Evolutionary conservation across 2,113 vertebrate genomes (phyloP), one percentile per base, ranked within the genome.

Genomic region (Globicephala melas): DNA sequence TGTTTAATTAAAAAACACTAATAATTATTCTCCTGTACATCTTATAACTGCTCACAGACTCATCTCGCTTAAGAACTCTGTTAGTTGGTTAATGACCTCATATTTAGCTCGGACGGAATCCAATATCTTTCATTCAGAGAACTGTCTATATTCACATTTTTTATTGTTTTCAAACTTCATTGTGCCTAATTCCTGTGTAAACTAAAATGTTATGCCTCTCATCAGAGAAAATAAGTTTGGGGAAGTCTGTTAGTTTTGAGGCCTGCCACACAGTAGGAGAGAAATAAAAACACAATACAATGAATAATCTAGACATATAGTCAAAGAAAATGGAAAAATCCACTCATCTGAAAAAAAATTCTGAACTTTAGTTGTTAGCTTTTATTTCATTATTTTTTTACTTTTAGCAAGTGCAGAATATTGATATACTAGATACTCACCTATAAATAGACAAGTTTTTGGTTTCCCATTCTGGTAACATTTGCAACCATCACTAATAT

Each of bases 191-290:
- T 63, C 2, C 13, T 76, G 3, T 88, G 2, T 36, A 67, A 93
- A 82, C 20, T 63, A 50, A 55, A 74, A 63, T 84, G 13, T 14
- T 73, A 31, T 8, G 11, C 21, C 33, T 87, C 23, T 82, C 55
- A 50, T 62, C 55, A 95, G 65, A 83, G 9, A 96, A 88, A 93
- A 79, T 80, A 74, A 58, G 36, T 79, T 84, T 93, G 47, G 77
- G 47, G 13, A 68, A 47, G 31, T 93, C 33, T 93, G 33, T 84
- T 80, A 81, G 23, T 93, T 86, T 93, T 76, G 20, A 91, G 38
- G 38, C 18, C 23, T 67, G 11, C 2, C 31, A 89, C 33, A 71
- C 13, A 92, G 60, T 28, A 67, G 23, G 65, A 82, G 17, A 77
- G 28, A 96, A 89, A 87, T 74, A 73, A 96, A 85, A 82, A 67